Conservation (phyloP, 2,888 invertebrate genomes). For the Pristionchus japonicus region DNA sequence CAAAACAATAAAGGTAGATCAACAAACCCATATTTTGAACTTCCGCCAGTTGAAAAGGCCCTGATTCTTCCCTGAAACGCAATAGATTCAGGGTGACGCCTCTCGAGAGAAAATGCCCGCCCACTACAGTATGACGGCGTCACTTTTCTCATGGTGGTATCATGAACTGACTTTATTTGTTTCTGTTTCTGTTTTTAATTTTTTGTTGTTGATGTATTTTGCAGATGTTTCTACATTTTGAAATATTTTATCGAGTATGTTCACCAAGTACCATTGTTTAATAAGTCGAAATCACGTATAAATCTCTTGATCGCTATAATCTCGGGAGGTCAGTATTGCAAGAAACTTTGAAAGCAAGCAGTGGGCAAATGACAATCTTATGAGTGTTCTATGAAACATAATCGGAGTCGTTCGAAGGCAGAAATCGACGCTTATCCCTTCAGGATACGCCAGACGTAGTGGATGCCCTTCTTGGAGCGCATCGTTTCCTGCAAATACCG, state of each 20-base stretch:
- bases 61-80: conserved; percentile 24
- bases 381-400: neutral
- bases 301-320: conserved; percentile 2
- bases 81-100: neutral
- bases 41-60: conserved; percentile 27
- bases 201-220: neutral
- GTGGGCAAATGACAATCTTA: neutral
- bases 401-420: neutral
- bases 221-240: neutral
- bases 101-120: neutral
- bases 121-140: neutral
- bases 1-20: neutral
- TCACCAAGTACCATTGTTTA: neutral
- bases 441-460: conserved; percentile 18
- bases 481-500: conserved; percentile 30
- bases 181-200: neutral
- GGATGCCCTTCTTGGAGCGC: conserved; percentile 2
- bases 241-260: neutral
- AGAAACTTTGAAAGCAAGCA: conserved; percentile 20
- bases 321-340: conserved; percentile 1
- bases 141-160: neutral
- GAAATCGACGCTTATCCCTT: conserved; percentile 22
- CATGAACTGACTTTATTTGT: neutral
- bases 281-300: neutral
- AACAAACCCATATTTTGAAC: conserved; percentile 27